phyloP scores from a whole-genome alignment of 2,113 vertebrate genomes.

The Muntiacus reevesi region DNA sequence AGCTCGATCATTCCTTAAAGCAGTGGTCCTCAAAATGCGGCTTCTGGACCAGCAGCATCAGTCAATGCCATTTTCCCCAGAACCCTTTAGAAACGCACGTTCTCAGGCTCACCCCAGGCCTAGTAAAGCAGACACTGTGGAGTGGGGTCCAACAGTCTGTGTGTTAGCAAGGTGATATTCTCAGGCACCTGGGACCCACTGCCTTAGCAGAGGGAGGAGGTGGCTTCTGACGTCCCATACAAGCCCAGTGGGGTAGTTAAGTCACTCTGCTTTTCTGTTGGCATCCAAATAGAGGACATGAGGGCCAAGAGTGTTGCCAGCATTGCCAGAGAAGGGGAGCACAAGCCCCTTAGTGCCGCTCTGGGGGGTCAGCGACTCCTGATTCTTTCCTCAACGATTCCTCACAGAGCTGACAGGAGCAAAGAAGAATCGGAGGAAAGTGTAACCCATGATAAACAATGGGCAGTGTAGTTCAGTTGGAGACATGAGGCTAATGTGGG shows the following conservation, averaged over 20 bases:
- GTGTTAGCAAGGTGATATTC: neutral
- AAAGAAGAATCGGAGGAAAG: neutral
- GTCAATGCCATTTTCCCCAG: neutral
- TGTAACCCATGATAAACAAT: neutral
- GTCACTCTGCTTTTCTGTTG: neutral
- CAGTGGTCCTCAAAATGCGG: neutral
- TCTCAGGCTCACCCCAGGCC: neutral
- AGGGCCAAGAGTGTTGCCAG: neutral
- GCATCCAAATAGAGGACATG: neutral
- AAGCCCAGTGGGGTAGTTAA: neutral
- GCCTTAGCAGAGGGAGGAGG: neutral
- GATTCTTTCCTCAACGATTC: neutral
- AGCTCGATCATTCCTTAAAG: neutral
- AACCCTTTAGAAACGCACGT: neutral
- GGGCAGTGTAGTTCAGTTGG: neutral
- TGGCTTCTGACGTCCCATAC: neutral
- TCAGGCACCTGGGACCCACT: neutral
- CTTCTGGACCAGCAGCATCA: neutral
- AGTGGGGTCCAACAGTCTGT: neutral
- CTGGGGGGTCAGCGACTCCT: neutral
- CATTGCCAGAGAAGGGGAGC: neutral
- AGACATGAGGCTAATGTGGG: neutral
- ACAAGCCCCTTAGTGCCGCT: neutral
- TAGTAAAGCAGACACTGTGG: too few species aligned
- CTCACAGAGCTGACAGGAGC: neutral